These are phyloP conservation scores for Leptopterna dolabrata DNA, from an alignment of 2,888 invertebrate genomes.

Conservation along the genomic window DNA sequence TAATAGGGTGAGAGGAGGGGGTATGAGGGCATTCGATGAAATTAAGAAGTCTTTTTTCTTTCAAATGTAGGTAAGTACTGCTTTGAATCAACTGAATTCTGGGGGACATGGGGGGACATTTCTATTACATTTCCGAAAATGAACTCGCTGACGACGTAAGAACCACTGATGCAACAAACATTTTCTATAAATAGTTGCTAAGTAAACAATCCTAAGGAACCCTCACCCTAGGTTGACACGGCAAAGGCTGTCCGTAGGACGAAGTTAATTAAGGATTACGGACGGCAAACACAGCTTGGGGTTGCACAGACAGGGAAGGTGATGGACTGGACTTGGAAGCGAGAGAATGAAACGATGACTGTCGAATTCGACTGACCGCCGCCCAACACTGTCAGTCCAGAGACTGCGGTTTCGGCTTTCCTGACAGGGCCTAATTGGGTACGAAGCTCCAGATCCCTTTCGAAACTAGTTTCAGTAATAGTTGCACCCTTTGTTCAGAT, in stretches of 20 bases:
- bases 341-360: background rate
- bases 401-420: slow-evolving; percentile 19
- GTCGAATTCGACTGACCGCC: background rate
- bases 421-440: slow-evolving; percentile 34
- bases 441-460: slow-evolving; percentile 39
- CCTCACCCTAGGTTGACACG: background rate
- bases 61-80: too few species aligned
- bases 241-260: background rate
- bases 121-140: too few species aligned
- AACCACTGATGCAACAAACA: background rate
- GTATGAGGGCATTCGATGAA: too few species aligned
- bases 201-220: background rate
- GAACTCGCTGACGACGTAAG: too few species aligned
- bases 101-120: too few species aligned
- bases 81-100: too few species aligned
- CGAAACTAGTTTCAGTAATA: slow-evolving; percentile 47
- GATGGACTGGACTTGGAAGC: background rate
- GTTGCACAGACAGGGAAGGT: background rate
- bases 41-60: too few species aligned
- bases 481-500: background rate
- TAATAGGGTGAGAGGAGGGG: too few species aligned
- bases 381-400: background rate
- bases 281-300: background rate
- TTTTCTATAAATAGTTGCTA: too few species aligned
- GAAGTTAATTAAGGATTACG: background rate